A percentile compares a stretch with the other conserved stretches of the same genome.
These are phyloP conservation scores for Lomographa bimaculata DNA, from an alignment of 2,888 invertebrate genomes.

Conservation along the genomic window DNA sequence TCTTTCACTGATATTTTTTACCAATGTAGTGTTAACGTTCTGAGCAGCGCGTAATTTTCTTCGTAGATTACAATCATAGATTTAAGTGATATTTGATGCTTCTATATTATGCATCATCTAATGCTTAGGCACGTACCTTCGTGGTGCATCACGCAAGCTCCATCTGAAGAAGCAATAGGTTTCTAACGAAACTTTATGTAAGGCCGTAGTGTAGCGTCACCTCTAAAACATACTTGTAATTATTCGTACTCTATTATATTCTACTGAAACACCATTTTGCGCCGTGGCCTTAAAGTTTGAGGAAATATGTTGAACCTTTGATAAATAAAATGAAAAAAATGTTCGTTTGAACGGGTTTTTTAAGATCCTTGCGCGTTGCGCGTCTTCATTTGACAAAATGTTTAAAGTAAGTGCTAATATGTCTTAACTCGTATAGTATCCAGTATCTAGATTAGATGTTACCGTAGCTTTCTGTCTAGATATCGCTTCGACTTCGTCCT, in stretches of 20 bases:
- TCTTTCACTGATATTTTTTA: constrained; percentile 78
- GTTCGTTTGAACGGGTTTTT: constrained; percentile 54
- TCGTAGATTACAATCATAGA: constrained; percentile 54
- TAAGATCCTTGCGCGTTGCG: constrained; percentile 29
- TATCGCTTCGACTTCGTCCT: constrained; percentile 73
- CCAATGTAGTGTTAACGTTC: constrained; percentile 62
- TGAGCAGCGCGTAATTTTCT: constrained; percentile 65
- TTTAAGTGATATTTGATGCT: constrained; percentile 47
- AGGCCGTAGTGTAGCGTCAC: constrained; percentile 68
- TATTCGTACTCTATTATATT: constrained; percentile 69
- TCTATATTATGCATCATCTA: constrained; percentile 26
- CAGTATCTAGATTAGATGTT: constrained; percentile 72
- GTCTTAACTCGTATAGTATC: constrained; percentile 52
- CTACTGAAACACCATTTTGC: constrained; percentile 83
- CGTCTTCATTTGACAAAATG: constrained; percentile 32
- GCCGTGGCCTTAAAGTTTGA: constrained; percentile 82
- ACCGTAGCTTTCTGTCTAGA: constrained; percentile 63
- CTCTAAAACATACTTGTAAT: constrained; percentile 59
- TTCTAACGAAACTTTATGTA: constrained; percentile 59
- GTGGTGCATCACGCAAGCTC: constrained; percentile 18
- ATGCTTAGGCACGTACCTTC: constrained; percentile 17
- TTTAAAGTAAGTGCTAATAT: constrained; percentile 62
- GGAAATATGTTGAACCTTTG: constrained; percentile 76
- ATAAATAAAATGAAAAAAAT: constrained; percentile 55
- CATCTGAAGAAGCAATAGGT: constrained; percentile 29